phyloP scores from a whole-genome alignment of 2,888 invertebrate species.

The Sipha maydis region DNA sequence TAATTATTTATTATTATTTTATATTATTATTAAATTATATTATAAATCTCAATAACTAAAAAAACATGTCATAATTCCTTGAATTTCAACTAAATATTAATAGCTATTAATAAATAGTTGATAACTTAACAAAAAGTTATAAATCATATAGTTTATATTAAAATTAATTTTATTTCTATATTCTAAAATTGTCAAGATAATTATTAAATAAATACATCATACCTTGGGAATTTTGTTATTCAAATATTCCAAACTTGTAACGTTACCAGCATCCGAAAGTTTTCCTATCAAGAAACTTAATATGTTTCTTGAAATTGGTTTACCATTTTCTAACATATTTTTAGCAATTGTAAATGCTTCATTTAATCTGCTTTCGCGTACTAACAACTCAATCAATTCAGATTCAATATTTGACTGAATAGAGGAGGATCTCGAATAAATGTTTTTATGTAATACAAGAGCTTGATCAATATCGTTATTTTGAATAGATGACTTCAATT shows the following conservation, averaged over 20 bases:
- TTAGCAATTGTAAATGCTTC: constrained; percentile 45
- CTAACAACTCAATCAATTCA: constrained; percentile 37
- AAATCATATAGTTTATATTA: no score
- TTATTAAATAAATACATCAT: not conserved
- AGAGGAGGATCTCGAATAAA: not conserved
- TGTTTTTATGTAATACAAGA: constrained; percentile 5
- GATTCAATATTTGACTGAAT: constrained; percentile 28
- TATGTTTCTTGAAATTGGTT: constrained; percentile 29
- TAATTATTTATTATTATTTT: no score
- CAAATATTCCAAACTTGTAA: constrained; percentile 37
- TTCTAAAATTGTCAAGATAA: not conserved
- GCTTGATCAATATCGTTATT: constrained; percentile 29
- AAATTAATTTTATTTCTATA: not conserved
- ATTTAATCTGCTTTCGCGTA: constrained; percentile 1
- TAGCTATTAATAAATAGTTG: no score
- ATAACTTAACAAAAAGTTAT: not conserved
- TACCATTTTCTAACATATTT: constrained; percentile 24
- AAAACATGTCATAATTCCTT: no score
- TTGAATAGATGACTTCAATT: constrained; percentile 58
- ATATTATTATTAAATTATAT: no score
- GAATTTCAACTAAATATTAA: no score
- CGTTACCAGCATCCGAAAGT: constrained; percentile 33
- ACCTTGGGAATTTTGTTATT: constrained; percentile 41
- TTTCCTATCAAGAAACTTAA: constrained; percentile 30
- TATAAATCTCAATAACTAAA: no score